A percentile compares a stretch with the other conserved stretches of the same genome.
phyloP scores from a whole-genome alignment of 2,797 vertebrate species.

The Antennarius maculatus region DNA sequence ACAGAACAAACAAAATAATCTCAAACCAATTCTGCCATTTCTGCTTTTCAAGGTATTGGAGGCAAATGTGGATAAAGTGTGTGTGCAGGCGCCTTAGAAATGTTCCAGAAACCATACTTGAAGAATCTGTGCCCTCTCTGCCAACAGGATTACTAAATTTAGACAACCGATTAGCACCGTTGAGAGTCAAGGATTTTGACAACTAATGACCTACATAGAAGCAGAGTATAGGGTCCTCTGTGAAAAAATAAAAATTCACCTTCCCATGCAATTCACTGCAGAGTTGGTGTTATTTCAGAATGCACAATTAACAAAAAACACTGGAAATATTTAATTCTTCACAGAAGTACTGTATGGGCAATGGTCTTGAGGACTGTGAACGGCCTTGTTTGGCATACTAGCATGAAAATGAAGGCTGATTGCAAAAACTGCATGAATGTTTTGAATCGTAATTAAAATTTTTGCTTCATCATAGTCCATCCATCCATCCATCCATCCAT shows the following conservation, averaged over 20 bases:
- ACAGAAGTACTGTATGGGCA: too few species aligned
- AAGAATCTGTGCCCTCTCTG: slow-evolving; percentile 51
- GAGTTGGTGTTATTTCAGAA: slow-evolving; percentile 1
- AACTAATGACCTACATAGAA: slow-evolving; percentile 67
- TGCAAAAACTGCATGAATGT: too few species aligned
- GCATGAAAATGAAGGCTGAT: too few species aligned
- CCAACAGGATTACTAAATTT: slow-evolving; percentile 71
- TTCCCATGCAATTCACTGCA: slow-evolving; percentile 14
- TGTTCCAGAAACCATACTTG: slow-evolving; percentile 56
- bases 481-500: too few species aligned
- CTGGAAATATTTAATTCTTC: too few species aligned
- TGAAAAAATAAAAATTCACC: slow-evolving; percentile 19
- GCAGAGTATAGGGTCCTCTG: slow-evolving; percentile 18
- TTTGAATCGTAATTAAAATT: too few species aligned
- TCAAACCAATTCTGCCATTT: slow-evolving; percentile 24
- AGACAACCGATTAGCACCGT: slow-evolving; percentile 62
- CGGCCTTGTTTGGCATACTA: too few species aligned
- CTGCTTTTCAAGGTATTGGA: slow-evolving; percentile 13
- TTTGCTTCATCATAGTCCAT: too few species aligned
- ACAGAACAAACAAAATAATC: slow-evolving; percentile 7
- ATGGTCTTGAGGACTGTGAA: too few species aligned
- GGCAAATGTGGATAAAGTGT: slow-evolving; percentile 3
- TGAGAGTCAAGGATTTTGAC: slow-evolving; percentile 54
- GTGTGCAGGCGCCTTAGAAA: slow-evolving; percentile 49
- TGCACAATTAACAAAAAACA: slow-evolving; percentile 1